Evolutionary conservation across 2,888 invertebrate species (phyloP), one percentile per base, ranked within the genome.

Genomic region (Rhagonycha lutea): DNA sequence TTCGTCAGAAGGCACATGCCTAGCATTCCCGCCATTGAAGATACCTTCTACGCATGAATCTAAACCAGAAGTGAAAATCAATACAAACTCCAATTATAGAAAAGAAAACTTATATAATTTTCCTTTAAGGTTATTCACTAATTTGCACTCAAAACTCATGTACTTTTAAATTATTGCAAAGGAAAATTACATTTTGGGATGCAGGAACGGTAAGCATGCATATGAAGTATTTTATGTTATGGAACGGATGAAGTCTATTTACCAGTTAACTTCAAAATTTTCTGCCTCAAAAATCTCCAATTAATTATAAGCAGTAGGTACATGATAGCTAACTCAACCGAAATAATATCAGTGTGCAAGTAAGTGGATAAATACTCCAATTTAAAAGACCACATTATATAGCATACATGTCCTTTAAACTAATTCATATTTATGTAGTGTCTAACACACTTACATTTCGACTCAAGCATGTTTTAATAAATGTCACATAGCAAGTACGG

Each of bases 1-100:
- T 79, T 81, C 83, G 84, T 85, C 84, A 85, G 85, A 85, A 81
- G 79, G 79, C 85, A 86, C 83, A 85, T 86, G 85, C 79, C 80
- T 74, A 78, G 74, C 80, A 78, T 86, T 86, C 85, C 84, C 86
- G 86, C 86, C 86, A 86, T 85, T 80, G 80, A 82, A 80, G 76
- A 80, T 77, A 61, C 73, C 73, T 78, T 76, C 77, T 79, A 77
- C 79, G 81, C 81, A 80, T 74, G 78, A 70, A 65, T 26, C 63
- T 24, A 71, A 65, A 72, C 23, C 69, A 24, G 71, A n/a, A 61
- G 67, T 61, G 72, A 70, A 79, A 80, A 80, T 80, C 80, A 80
- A 80, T 80, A 80, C 76, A 60, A 70, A 29, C 62, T 23, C 14
- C 74, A 77, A 77, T 76, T 76, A 76, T 73, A 76, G 70, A 47